These are phyloP conservation scores for Nematopogon swammerdamellus DNA, from an alignment of 2,888 invertebrate species.

Conservation along the genomic window DNA sequence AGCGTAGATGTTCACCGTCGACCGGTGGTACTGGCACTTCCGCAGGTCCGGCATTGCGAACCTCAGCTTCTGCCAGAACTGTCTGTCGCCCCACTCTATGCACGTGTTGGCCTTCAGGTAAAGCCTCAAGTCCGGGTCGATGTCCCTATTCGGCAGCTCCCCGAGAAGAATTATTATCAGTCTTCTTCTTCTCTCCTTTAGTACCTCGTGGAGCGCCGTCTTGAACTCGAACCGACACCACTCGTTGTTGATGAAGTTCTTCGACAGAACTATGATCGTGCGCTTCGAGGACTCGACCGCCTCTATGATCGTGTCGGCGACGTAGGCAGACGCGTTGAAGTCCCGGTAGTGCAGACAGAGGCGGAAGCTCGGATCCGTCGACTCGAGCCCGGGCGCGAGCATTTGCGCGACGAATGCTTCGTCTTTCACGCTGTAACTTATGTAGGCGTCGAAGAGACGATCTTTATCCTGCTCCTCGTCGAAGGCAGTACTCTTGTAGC, in stretches of 20 bases:
- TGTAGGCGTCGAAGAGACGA: slow-evolving; percentile 91
- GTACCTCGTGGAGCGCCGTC: slow-evolving; percentile 86
- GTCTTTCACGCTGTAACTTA: slow-evolving; percentile 92
- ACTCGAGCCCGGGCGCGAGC: slow-evolving; percentile 83
- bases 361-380: slow-evolving; percentile 75
- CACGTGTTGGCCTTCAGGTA: slow-evolving; percentile 89
- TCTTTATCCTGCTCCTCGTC: slow-evolving; percentile 81
- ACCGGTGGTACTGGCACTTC: slow-evolving; percentile 63
- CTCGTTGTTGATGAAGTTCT: slow-evolving; percentile 91
- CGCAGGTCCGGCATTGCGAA: slow-evolving; percentile 85
- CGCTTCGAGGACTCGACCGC: slow-evolving; percentile 89
- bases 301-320: slow-evolving; percentile 89
- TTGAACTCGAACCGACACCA: slow-evolving; percentile 96
- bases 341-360: slow-evolving; percentile 91
- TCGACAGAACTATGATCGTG: slow-evolving; percentile 86
- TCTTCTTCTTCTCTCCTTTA: slow-evolving; percentile 81
- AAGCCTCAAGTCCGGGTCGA: slow-evolving; percentile 86
- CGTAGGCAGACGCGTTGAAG: slow-evolving; percentile 82
- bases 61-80: slow-evolving; percentile 95
- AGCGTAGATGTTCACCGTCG: slow-evolving; percentile 71
- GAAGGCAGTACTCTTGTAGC: slow-evolving; percentile 78
- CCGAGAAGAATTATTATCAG: slow-evolving; percentile 89
- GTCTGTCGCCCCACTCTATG: slow-evolving; percentile 90
- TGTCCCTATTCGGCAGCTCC: slow-evolving; percentile 82
- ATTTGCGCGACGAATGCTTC: slow-evolving; percentile 89